phyloP scores from a whole-genome alignment of 2,888 invertebrate species.

The Crepidodera aurea region DNA sequence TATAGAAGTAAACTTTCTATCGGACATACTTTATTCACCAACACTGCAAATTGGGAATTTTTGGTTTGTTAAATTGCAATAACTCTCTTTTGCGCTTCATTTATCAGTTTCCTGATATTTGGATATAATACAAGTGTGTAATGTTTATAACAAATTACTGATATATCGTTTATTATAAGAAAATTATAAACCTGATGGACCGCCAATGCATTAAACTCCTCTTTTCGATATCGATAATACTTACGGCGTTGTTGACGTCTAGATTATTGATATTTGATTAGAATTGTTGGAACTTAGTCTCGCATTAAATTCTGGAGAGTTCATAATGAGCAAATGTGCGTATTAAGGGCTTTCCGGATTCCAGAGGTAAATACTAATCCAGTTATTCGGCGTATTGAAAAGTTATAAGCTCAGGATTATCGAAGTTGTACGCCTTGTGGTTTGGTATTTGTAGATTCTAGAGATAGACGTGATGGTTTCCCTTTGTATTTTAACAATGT shows the following conservation, averaged over 20 bases:
- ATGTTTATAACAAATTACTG: no score
- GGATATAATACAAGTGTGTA: no score
- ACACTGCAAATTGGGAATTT: no score
- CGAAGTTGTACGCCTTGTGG: constrained; percentile 1
- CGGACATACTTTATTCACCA: no score
- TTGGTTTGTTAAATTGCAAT: no score
- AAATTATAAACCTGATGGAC: background rate
- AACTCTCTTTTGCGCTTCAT: no score
- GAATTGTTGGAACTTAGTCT: constrained; percentile 12
- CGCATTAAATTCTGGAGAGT: constrained; percentile 10
- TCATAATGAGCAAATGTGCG: constrained; percentile 23
- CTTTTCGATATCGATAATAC: background rate
- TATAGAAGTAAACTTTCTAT: no score
- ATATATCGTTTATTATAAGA: no score
- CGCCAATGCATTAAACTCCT: background rate
- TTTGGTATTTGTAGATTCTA: background rate
- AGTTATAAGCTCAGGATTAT: constrained; percentile 5
- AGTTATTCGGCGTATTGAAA: constrained; percentile 7
- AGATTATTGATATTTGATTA: constrained; percentile 21
- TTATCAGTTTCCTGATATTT: no score
- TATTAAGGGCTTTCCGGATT: constrained; percentile 11
- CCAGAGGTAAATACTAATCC: constrained; percentile 1
- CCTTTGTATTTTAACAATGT: no score
- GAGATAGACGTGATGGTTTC: no score
- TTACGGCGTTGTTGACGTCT: constrained; percentile 9